Base-by-base conservation (phyloP, 1,140 invertebrate genomes). In the Protaetia brevitarsis region DNA sequence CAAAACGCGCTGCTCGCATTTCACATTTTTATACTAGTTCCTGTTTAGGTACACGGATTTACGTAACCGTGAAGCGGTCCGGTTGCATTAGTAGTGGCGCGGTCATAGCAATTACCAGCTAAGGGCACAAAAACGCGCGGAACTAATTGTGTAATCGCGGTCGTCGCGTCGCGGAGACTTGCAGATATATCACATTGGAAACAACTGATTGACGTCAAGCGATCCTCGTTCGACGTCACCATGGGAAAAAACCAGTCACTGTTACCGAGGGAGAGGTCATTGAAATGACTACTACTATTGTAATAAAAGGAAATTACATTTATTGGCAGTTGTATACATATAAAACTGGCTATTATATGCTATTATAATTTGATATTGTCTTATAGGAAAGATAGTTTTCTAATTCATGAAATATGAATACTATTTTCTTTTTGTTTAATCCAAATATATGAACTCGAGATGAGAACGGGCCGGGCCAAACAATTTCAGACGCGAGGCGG, bases 201-300 rank as follows among this genome's bases (percentile, higher is more conserved):
- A 51, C 41, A 51, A 51, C 26, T 51, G 41, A 51, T 51, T 51
- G 41, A 51, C 41, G 41, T 51, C 41, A 51, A 37, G 41, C 41
- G 41, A 3, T 51, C n/a, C n/a, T n/a, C n/a, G 13, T 8, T 23
- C 41, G 41, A 51, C 41, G 41, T 51, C 41, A 51, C 11, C 13
- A 2, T 51, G 41, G 41, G 41, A 51, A 51, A 51, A 51, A 51
- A 23, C 41, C 19, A 16, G 4, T 19, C 19, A 51, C 21, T 51
- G 6, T 21, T 51, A 51, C n/a, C n/a, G n/a, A n/a, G 41, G 21
- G 19, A 51, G 19, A 51, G 41, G 41, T 51, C 19, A 23, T 51
- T 51, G 41, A 51, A 23, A 51, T 19, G 10, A 23, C n/a, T n/a
- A n/a, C n/a, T 51, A 19, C 41, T 6, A 51, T 51, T 51, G 16